Evolutionary conservation across 1,140 invertebrate genomes (phyloP).

Genomic region (Diachasma alloeum): DNA sequence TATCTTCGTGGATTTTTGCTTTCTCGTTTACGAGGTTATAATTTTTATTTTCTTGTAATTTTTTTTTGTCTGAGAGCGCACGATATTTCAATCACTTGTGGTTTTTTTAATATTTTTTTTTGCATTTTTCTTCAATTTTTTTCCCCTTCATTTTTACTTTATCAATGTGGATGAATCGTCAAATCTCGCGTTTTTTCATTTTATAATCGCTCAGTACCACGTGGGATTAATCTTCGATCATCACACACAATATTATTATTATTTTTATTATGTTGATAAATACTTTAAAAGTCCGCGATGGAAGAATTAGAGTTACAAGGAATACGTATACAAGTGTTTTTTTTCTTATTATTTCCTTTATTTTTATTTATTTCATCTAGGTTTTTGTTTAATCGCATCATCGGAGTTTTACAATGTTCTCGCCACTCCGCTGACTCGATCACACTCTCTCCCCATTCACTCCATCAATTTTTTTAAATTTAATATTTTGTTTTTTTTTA

Average conservation of each 20-base stretch:
- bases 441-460: slow-evolving; percentile 17
- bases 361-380: slow-evolving; percentile 33
- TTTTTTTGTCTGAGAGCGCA: slow-evolving; percentile 16
- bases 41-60: slow-evolving; percentile 30
- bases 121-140: neutral
- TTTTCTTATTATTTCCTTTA: slow-evolving; percentile 38
- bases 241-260: slow-evolving; percentile 59
- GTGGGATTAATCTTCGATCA: slow-evolving; percentile 45
- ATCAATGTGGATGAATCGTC: slow-evolving; percentile 18
- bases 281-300: slow-evolving; percentile 66
- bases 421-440: slow-evolving; percentile 4
- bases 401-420: slow-evolving; percentile 23
- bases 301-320: slow-evolving; percentile 67
- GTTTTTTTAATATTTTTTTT: slow-evolving; percentile 11
- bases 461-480: slow-evolving; percentile 23
- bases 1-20: slow-evolving; percentile 60
- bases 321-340: slow-evolving; percentile 66
- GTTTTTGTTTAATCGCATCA: slow-evolving; percentile 19
- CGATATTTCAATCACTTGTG: slow-evolving; percentile 15
- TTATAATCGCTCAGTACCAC: slow-evolving; percentile 33
- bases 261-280: slow-evolving; percentile 65
- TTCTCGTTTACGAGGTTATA: slow-evolving; percentile 40
- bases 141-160: neutral
- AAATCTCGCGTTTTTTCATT: slow-evolving; percentile 37
- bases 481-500: slow-evolving; percentile 8